Conservation (phyloP, 1,140 invertebrate species). For the Holcopasites calliopsidis region DNA sequence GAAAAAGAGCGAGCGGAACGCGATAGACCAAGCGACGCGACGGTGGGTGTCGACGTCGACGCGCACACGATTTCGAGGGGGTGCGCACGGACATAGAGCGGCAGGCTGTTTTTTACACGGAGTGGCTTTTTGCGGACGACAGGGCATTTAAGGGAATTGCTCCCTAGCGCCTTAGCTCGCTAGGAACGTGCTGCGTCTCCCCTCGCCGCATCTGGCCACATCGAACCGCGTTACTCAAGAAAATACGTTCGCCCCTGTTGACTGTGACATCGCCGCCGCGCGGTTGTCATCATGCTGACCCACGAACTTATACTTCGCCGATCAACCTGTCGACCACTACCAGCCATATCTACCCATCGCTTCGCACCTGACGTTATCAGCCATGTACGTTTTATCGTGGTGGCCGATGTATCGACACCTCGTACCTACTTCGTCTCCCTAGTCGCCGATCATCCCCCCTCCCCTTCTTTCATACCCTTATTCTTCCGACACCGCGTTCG, state of each 20-base stretch:
- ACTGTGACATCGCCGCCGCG: not conserved
- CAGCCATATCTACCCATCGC: too few species aligned
- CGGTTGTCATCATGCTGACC: too few species aligned
- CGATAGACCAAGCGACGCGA: conserved; percentile 70
- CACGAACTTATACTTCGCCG: too few species aligned
- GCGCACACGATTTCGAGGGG: conserved; percentile 49
- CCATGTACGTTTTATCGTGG: too few species aligned
- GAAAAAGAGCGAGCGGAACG: conserved; percentile 65
- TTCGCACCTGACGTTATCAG: too few species aligned
- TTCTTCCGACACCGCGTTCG: not conserved
- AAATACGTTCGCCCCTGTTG: conserved; percentile 1
- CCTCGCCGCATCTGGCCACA: not conserved
- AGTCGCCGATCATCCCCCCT: too few species aligned
- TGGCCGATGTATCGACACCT: too few species aligned
- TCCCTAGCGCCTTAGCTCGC: conserved; percentile 68
- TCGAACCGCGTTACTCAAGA: not conserved
- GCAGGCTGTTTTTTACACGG: conserved; percentile 75
- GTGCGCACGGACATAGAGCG: conserved; percentile 48
- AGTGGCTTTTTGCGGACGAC: conserved; percentile 77
- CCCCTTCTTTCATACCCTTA: not conserved
- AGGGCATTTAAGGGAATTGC: conserved; percentile 79
- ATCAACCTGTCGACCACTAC: too few species aligned
- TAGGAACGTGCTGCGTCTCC: conserved; percentile 17
- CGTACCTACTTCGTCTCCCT: too few species aligned
- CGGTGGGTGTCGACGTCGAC: conserved; percentile 64